A percentile compares a stretch with the other conserved stretches of the same genome.
Conservation (phyloP, 30 jellyfish, hydroid and myxozoan genomes). For the Turritopsis dohrnii region DNA sequence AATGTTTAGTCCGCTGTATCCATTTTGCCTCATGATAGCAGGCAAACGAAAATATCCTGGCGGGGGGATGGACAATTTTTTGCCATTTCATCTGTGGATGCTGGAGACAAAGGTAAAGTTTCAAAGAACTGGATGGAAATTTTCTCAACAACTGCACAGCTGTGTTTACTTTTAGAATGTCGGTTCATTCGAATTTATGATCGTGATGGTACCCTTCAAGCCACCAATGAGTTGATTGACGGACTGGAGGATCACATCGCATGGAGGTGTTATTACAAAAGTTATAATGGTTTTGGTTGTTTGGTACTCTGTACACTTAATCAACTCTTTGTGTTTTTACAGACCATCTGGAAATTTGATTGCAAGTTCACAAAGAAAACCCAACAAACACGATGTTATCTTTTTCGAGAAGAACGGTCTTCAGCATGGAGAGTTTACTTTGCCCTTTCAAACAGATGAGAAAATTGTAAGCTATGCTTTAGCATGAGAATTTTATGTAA, state of each 20-base stretch:
- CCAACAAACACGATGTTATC: conserved; percentile 75
- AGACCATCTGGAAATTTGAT: conserved; percentile 78
- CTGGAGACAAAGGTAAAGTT: background rate
- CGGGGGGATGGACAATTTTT: conserved; percentile 87
- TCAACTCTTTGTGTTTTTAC: background rate
- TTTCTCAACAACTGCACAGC: no score
- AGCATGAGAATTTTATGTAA: no score
- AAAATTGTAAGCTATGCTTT: conserved; percentile 49
- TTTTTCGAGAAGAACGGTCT: conserved; percentile 83
- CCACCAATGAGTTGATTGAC: conserved; percentile 70
- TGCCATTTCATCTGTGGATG: conserved; percentile 51
- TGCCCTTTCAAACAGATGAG: conserved; percentile 60
- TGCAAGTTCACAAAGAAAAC: conserved; percentile 80
- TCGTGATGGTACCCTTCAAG: conserved; percentile 66
- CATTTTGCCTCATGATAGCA: conserved; percentile 60
- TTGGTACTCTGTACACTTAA: background rate
- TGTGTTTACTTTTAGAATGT: conserved; percentile 38
- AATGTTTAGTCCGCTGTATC: conserved; percentile 27
- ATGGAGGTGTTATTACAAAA: conserved; percentile 59
- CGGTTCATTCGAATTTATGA: conserved; percentile 62
- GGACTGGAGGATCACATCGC: conserved; percentile 63
- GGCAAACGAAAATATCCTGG: conserved; percentile 66
- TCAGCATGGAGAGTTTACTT: conserved; percentile 82
- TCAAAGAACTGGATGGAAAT: no score
- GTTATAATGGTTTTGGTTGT: background rate